Conservation (phyloP, 2,888 invertebrate genomes). For the Meiosimyza platycephala region DNA sequence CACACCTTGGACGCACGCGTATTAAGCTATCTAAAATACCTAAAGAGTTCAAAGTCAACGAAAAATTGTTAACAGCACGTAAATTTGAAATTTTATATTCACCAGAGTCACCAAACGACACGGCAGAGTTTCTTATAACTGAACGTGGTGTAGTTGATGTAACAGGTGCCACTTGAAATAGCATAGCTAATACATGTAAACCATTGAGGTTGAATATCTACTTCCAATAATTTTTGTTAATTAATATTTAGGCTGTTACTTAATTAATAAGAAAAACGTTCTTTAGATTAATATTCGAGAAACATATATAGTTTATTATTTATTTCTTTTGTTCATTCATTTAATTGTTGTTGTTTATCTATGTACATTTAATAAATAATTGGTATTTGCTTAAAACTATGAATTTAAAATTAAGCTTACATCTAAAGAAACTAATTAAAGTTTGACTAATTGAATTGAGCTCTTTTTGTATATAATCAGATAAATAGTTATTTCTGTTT, state of each 20-base stretch:
- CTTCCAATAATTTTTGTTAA: background rate
- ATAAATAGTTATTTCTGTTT: background rate
- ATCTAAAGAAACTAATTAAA: constrained; percentile 10
- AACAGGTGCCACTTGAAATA: constrained; percentile 40
- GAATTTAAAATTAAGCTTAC: constrained; percentile 16
- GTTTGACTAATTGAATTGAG: constrained; percentile 8
- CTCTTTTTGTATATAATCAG: background rate
- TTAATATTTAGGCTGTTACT: background rate
- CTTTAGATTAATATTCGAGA: constrained; percentile 22
- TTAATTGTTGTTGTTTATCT: constrained; percentile 28
- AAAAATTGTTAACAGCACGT: constrained; percentile 58
- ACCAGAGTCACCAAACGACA: constrained; percentile 69
- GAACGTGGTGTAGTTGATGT: constrained; percentile 65
- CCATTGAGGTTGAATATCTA: no score
- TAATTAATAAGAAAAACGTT: background rate
- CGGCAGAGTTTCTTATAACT: constrained; percentile 69
- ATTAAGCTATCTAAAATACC: constrained; percentile 68
- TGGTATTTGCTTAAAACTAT: constrained; percentile 18
- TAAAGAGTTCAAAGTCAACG: constrained; percentile 53
- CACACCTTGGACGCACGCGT: constrained; percentile 73
- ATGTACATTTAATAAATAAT: constrained; percentile 40
- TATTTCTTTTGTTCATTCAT: constrained; percentile 6
- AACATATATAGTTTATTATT: constrained; percentile 31
- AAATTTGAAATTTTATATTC: constrained; percentile 71
- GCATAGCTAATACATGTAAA: background rate